Evolutionary conservation across 2,888 invertebrate species (phyloP), one percentile per base, ranked within the genome.

Genomic region (Protonemura montana): DNA sequence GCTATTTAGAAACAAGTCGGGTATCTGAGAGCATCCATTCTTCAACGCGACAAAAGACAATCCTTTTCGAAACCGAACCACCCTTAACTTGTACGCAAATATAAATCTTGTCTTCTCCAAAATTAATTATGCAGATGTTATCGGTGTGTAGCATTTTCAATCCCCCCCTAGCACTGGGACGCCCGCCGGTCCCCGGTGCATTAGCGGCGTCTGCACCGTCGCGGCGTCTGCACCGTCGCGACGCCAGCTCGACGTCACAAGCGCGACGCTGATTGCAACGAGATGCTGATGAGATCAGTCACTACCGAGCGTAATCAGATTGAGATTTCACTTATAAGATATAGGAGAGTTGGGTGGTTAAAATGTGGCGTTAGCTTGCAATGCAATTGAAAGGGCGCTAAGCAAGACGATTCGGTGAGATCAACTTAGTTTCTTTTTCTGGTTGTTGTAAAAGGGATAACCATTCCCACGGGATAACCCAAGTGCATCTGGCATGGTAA

Each of bases 71-170:
- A 59, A 59, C 59, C 1, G 1, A 59, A 59, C 59, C 59, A 59
- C 59, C 59, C 59, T 21, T 16, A 59, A 21, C 59, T 59, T 59
- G 59, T 59, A 59, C 59, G 59, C 59, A 59, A 59, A 59, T 59
- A 59, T 59, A 59, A 59, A 59, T 59, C 59, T 59, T 59, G 59
- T 59, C 59, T 10, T 59, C 59, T 59, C 59, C 21, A 59, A 59
- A 59, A 59, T 59, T 59, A 59, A 59, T 59, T 59, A 59, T 59
- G 59, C 59, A 59, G 59, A 59, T 59, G 59, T 59, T 59, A 59
- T 59, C 59, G 59, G 59, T 59, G n/a, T n/a, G 59, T 59, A 59
- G 59, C 21, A 59, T 59, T 59, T 59, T 59, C 16, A 59, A 59
- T 16, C 16, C 21, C 59, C 59, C 59, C 59, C 13, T 10, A 10